Conservation (phyloP, 2,113 vertebrate species). For the rat (Rattus norvegicus) region DNA sequence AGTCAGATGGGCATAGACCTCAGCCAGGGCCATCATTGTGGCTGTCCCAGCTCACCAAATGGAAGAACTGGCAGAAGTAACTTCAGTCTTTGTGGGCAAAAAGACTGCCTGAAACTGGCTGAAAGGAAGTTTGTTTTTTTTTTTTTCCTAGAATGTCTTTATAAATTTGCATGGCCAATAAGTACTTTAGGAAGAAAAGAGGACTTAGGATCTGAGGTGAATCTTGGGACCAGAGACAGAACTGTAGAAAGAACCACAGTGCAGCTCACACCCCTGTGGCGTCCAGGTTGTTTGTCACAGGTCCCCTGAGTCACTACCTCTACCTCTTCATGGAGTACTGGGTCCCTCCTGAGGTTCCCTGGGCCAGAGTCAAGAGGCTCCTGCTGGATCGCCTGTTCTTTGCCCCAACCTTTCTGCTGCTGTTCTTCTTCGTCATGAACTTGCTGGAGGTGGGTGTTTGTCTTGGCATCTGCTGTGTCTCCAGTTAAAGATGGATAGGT, state of each 20-base stretch:
- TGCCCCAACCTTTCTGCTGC: slow-evolving; percentile 89
- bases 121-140: neutral
- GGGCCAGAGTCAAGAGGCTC: slow-evolving; percentile 89
- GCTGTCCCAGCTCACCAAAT: neutral
- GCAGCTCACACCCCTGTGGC: neutral
- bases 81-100: neutral
- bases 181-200: neutral
- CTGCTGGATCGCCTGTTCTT: slow-evolving; percentile 91
- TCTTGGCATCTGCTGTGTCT: accelerated
- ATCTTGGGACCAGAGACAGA: neutral
- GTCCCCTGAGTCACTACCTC: slow-evolving; percentile 92
- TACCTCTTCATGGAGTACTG: slow-evolving; percentile 91
- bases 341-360: slow-evolving; percentile 87
- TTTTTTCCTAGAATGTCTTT: neutral
- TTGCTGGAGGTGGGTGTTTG: slow-evolving; percentile 89
- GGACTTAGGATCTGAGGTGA: neutral
- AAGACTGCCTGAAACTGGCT: neutral
- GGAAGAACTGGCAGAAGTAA: neutral
- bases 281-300: slow-evolving; percentile 90
- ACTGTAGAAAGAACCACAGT: neutral
- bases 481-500: neutral
- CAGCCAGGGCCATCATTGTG: neutral
- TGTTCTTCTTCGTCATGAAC: slow-evolving; percentile 93
- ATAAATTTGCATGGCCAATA: neutral
- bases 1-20: too few relatives aligned